phyloP scores from a whole-genome alignment of 1,140 invertebrate species.

The Apocrypta bakeri region DNA sequence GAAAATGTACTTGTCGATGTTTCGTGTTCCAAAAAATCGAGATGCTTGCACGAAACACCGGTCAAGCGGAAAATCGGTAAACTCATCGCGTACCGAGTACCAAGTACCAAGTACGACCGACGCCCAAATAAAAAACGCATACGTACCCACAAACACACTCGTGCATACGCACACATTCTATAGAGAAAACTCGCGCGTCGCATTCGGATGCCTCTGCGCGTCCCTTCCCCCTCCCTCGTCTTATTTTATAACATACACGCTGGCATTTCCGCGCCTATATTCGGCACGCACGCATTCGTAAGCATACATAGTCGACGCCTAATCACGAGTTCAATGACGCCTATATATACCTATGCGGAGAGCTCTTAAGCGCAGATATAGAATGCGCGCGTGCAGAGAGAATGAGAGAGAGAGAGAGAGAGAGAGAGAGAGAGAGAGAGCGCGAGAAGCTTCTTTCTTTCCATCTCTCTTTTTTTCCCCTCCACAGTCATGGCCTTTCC shows the following conservation, averaged over 20 bases:
- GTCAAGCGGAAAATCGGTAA: too few species aligned
- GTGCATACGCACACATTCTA: neutral
- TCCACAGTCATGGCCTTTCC: conserved; percentile 1
- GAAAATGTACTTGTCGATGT: too few species aligned
- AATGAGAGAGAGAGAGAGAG: neutral
- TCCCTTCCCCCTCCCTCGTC: neutral
- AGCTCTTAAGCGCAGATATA: conserved; percentile 7
- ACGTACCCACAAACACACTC: neutral
- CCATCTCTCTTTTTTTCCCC: neutral
- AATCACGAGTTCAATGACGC: conserved; percentile 42
- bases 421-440: neutral
- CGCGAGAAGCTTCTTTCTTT: neutral
- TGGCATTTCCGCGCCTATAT: conserved; percentile 41
- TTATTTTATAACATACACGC: neutral
- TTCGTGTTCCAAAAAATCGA: too few species aligned
- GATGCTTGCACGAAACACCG: neutral
- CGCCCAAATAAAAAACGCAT: conserved; percentile 2
- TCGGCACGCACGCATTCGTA: conserved; percentile 6
- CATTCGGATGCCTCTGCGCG: neutral
- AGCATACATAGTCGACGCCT: conserved; percentile 7
- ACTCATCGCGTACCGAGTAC: too few species aligned
- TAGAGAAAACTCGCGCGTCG: neutral
- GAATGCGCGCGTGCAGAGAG: conserved; percentile 1
- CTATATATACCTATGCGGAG: neutral
- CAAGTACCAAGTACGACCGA: too few species aligned